Percentiles rank a stretch among this genome's conserved stretches.
phyloP scores from a whole-genome alignment of 1,140 invertebrate species.

The Uloborus diversus region DNA sequence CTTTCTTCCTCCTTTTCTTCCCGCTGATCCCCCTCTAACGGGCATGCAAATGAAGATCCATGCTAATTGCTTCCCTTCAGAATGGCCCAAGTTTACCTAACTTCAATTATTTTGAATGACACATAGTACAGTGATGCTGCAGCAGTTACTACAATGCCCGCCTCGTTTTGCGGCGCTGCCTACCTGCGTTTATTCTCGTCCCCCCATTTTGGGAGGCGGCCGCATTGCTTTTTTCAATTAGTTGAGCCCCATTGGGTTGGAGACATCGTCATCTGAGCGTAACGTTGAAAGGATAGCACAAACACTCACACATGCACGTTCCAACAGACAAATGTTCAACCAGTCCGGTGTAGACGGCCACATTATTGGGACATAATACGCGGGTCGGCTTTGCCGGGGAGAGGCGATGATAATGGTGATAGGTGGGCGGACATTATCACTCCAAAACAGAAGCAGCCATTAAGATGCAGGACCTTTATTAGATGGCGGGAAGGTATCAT shows the following conservation, averaged over 20 bases:
- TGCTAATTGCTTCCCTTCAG: constrained; percentile 47
- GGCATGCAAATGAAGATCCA: constrained; percentile 54
- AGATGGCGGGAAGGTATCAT: constrained; percentile 27
- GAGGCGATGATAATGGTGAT: constrained; percentile 52
- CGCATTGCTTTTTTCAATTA: constrained; percentile 53
- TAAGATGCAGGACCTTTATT: constrained; percentile 42
- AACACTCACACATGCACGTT: background rate
- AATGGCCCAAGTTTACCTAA: constrained; percentile 53
- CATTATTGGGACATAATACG: constrained; percentile 47
- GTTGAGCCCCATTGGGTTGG: constrained; percentile 50
- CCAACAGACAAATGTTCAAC: constrained; percentile 29
- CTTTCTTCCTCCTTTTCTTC: constrained; percentile 25
- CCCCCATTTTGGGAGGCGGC: background rate
- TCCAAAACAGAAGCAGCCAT: constrained; percentile 41
- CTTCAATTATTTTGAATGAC: constrained; percentile 55
- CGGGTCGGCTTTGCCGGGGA: constrained; percentile 16
- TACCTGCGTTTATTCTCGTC: background rate
- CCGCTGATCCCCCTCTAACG: constrained; percentile 23
- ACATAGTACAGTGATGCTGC: constrained; percentile 16
- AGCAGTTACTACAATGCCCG: constrained; percentile 20
- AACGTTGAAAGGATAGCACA: constrained; percentile 27
- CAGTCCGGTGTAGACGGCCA: constrained; percentile 31
- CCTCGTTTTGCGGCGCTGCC: background rate
- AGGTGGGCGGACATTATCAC: constrained; percentile 53
- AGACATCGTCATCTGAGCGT: constrained; percentile 28